These are phyloP conservation scores for Megaceryle torquata DNA, from an alignment of 2,113 vertebrate genomes.

Conservation along the genomic window DNA sequence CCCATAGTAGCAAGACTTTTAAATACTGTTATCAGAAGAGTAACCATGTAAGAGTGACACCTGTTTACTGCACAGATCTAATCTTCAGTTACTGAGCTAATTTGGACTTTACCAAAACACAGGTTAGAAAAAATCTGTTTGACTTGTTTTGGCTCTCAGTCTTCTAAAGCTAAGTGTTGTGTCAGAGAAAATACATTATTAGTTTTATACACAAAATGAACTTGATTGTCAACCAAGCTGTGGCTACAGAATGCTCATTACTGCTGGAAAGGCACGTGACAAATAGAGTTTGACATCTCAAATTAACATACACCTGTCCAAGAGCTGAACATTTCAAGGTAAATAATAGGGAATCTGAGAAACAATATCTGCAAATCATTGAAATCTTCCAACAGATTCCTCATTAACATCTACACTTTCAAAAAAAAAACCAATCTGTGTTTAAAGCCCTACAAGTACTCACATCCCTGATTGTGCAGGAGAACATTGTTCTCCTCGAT, in stretches of 20 bases:
- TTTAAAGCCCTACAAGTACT: neutral
- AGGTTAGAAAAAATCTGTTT: neutral
- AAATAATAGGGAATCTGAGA: neutral
- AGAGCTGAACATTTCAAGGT: neutral
- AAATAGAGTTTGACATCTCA: neutral
- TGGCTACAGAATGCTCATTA: neutral
- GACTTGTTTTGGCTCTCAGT: neutral
- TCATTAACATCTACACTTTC: neutral
- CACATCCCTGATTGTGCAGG: neutral
- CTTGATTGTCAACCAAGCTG: neutral
- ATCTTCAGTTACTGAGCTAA: neutral
- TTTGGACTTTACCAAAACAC: neutral
- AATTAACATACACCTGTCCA: neutral
- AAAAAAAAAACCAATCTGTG: neutral
- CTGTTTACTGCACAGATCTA: neutral
- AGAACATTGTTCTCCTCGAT: neutral
- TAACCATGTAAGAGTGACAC: neutral
- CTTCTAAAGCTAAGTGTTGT: neutral
- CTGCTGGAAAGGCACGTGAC: neutral
- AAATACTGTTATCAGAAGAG: neutral
- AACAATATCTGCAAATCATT: neutral
- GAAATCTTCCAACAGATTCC: neutral
- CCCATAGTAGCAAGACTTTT: neutral
- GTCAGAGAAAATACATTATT: neutral
- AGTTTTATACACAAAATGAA: neutral